Base-by-base conservation (phyloP, 2,888 invertebrate genomes). In the Junonia oenone region DNA sequence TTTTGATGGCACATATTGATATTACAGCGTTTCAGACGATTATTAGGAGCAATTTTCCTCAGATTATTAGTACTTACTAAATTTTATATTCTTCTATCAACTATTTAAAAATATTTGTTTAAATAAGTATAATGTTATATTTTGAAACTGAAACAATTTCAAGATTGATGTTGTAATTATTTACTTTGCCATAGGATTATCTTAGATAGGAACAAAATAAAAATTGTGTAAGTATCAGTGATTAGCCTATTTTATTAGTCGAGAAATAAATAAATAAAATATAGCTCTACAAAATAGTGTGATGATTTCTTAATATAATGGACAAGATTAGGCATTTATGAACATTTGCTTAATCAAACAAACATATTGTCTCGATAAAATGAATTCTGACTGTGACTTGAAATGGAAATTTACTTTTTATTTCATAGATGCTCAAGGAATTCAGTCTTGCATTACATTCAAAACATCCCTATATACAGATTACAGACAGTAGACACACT, bases 321-420 rank as follows among this genome's bases (percentile, higher is more conserved):
- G 88, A 87, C 88, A 89, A 89, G 88, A 85, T 78, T 66, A 76
- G 88, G 87, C 88, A 82, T 81, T 81, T 80, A 79, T 81, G 82
- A 81, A 79, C 72, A 73, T 73, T 69, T 63, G 63, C 66, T 49
- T 38, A 37, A 35, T 48, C 14, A 45, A 45, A 56, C n/a, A 27
- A 48, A 17, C 6, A 40, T 19, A 19, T 19, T 33, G 22, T 45
- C 31, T 35, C 14, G 8, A 45, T 27, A 45, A 9, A 22, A 43
- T 49, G 15, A 40, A 17, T n/a, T 38, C n/a, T 38, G 43, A 45
- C 47, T 50, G 45, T 51, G 46, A 57, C 50, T 55, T 55, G 38
- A 6, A 51, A 17, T 22, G 35, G 45, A 37, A 49, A 53, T 43
- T 8, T 43, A 43, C 43, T 26, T 1, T 26, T 43, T 35, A 48